phyloP scores from a whole-genome alignment of 1,140 invertebrate species.

The Drosophila punjabiensis region DNA sequence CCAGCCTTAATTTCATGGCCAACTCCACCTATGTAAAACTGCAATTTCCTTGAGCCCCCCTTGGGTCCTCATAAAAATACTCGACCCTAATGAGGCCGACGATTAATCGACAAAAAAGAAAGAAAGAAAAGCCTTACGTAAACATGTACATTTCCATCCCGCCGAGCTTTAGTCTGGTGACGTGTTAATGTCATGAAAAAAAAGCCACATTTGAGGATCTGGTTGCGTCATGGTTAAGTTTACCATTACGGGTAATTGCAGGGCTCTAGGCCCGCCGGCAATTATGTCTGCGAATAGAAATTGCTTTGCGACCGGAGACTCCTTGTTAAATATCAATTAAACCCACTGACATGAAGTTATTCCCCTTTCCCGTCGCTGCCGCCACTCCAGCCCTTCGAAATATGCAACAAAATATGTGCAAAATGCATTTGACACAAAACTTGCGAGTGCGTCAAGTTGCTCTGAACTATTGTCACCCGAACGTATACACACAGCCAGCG shows the following conservation, averaged over 20 bases:
- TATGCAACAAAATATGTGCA: slow-evolving; percentile 52
- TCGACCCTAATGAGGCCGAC: slow-evolving; percentile 77
- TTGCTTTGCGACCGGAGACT: slow-evolving; percentile 32
- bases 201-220: slow-evolving; percentile 4
- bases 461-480: slow-evolving; percentile 62
- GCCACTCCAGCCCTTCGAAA: slow-evolving; percentile 1
- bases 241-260: slow-evolving; percentile 58
- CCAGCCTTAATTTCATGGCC: slow-evolving; percentile 10
- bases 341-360: slow-evolving; percentile 40
- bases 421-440: slow-evolving; percentile 69
- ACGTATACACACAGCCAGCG: slow-evolving; percentile 28
- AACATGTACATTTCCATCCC: slow-evolving; percentile 40
- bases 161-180: slow-evolving; percentile 44
- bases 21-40: slow-evolving; percentile 5
- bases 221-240: slow-evolving; percentile 67
- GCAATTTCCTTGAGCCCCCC: slow-evolving; percentile 48
- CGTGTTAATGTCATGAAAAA: slow-evolving; percentile 64
- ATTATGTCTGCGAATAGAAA: slow-evolving; percentile 54
- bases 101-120: slow-evolving; percentile 70
- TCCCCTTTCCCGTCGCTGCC: neutral
- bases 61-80: slow-evolving; percentile 75
- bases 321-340: slow-evolving; percentile 81
- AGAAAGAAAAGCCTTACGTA: slow-evolving; percentile 29
- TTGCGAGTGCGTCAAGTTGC: slow-evolving; percentile 60
- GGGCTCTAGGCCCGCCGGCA: slow-evolving; percentile 57